phyloP scores from a whole-genome alignment of 1,140 invertebrate species.

The Hycleus phaleratus region DNA sequence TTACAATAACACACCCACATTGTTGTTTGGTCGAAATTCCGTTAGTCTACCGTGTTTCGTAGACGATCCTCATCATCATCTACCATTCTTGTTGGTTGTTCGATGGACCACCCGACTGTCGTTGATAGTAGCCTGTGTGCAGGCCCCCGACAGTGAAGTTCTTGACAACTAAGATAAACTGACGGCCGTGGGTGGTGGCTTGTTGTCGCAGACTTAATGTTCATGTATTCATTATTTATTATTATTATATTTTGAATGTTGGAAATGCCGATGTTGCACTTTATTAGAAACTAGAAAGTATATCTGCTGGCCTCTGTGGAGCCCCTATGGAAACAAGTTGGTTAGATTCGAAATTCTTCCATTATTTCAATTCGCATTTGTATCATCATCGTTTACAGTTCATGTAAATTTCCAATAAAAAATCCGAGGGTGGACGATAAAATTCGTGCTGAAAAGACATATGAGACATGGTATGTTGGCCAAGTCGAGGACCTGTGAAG shows the following conservation, averaged over 20 bases:
- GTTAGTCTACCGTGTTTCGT: no score
- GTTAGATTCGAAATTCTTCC: no score
- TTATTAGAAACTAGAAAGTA: constrained; percentile 3
- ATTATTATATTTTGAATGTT: constrained; percentile 10
- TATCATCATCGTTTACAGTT: no score
- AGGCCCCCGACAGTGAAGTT: constrained; percentile 27
- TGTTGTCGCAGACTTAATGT: constrained; percentile 38
- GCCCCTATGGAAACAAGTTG: no score
- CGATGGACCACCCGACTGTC: constrained; percentile 31
- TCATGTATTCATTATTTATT: constrained; percentile 36
- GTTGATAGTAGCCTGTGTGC: constrained; percentile 30
- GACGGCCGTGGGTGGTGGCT: constrained; percentile 35
- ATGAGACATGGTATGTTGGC: constrained; percentile 2
- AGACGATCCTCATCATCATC: constrained; percentile 7
- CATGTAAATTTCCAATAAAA: no score
- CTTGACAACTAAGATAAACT: constrained; percentile 36
- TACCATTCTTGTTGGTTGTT: constrained; percentile 10
- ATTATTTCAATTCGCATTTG: no score
- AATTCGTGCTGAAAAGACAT: constrained; percentile 12
- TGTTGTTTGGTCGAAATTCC: no score
- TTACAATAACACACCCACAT: no score
- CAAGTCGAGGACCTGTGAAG: constrained; percentile 1
- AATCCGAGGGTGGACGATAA: not conserved
- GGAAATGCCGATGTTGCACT: constrained; percentile 23
- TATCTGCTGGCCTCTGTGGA: no score